Evolutionary conservation across 2,888 invertebrate species (phyloP), one percentile per base, ranked within the genome.

Genomic region (Volucella inanis): DNA sequence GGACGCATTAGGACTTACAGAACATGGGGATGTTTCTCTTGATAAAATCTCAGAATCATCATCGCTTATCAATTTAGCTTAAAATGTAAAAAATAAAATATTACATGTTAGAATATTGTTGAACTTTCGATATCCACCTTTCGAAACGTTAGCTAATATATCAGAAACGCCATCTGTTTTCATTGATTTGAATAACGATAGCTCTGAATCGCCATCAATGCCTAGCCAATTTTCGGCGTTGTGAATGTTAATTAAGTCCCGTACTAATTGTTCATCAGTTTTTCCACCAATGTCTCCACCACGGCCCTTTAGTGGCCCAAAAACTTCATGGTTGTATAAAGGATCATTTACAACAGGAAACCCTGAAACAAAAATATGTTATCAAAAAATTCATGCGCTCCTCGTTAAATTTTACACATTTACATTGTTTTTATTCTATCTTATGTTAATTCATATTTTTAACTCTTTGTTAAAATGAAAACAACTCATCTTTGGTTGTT

Each of bases 341-440:
- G 98, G 98, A 92, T 99, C 99, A 91, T 99, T 99, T 8, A 98
- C 96, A 70, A 99, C 99, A 12, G 99, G 99, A 93, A 96, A 97
- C 52, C 99, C 98, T 97, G 38, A 54, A 22, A 70, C 1, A 61
- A 18, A n/a, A 14, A 49, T 11, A 31, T 49, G 38, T 31, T 12
- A 31, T 31, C 0, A 31, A 6, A 31, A 31, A 3, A 6, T 22
- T 22, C 3, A 22, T 22, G 22, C 3, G 22, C 22, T 22, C 22
- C 22, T 22, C 22, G 22, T 22, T 22, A 22, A 22, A 22, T 22
- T 3, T 22, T 2, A 2, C 22, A 22, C 22, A 22, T 1, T 22
- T 22, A n/a, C n/a, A n/a, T n/a, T n/a, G n/a, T n/a, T n/a, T n/a
- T n/a, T n/a, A n/a, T n/a, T n/a, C n/a, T n/a, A n/a, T n/a, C n/a